These are phyloP conservation scores for Campylomormyrus tamandua DNA, from an alignment of 2,113 vertebrate species.

Conservation along the genomic window DNA sequence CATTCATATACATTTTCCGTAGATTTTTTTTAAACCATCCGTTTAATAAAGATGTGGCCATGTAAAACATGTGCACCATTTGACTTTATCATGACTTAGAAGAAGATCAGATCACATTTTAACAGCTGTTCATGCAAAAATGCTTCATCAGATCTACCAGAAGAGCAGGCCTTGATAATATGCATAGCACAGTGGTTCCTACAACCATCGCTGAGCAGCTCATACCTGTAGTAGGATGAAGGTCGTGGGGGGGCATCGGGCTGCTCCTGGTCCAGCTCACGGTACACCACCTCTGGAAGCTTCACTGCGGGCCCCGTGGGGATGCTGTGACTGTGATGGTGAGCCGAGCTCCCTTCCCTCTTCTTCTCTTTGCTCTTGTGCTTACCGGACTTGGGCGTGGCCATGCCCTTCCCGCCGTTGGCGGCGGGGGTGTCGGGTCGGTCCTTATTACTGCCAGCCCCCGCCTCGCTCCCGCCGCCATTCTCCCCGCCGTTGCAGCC, in stretches of 20 bases:
- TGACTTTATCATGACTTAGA: background rate
- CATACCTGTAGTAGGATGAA: constrained; percentile 90
- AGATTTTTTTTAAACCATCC: background rate
- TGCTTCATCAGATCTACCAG: background rate
- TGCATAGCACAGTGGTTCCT: background rate
- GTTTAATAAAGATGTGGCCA: background rate
- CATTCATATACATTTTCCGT: background rate
- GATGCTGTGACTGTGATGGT: constrained; percentile 76
- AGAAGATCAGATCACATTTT: background rate
- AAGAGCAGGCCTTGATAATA: background rate
- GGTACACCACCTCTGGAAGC: constrained; percentile 89
- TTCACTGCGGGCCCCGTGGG: constrained; percentile 79
- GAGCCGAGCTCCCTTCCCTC: constrained; percentile 71
- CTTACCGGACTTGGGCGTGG: constrained; percentile 85
- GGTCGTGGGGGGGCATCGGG: constrained; percentile 82
- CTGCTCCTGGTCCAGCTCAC: constrained; percentile 89
- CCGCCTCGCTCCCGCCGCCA: constrained; percentile 51
- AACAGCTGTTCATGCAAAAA: background rate
- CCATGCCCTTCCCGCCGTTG: constrained; percentile 57
- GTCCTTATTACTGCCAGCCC: constrained; percentile 80
- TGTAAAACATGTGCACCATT: background rate
- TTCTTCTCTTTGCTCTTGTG: constrained; percentile 97
- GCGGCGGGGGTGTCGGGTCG: constrained; percentile 71
- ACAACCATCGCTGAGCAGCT: background rate
- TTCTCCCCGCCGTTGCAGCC: constrained; percentile 59